A percentile compares a stretch with the other conserved stretches of the same genome.
These are phyloP conservation scores for Reticulitermes speratus DNA, from an alignment of 1,140 invertebrate genomes.

Conservation along the genomic window DNA sequence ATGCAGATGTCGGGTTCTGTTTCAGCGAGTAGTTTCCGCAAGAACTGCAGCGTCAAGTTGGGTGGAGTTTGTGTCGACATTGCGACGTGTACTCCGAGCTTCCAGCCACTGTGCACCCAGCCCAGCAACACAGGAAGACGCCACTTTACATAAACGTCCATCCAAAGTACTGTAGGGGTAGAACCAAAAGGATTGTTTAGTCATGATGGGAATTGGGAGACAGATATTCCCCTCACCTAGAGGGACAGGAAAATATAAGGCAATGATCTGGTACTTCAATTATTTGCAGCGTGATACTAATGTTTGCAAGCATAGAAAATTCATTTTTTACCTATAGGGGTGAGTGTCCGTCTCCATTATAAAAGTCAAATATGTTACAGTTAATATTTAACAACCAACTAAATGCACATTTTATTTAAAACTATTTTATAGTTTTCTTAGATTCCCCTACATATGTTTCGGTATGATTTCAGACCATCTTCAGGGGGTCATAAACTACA, in stretches of 20 bases:
- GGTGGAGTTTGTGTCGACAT: not conserved
- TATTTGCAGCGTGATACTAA: not conserved
- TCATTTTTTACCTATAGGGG: too few species aligned
- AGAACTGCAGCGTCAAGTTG: slow-evolving; percentile 19
- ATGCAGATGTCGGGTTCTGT: not conserved
- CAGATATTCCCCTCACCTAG: not conserved
- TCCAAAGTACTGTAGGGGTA: not conserved
- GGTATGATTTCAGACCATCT: too few species aligned
- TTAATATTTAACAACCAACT: too few species aligned
- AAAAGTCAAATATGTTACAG: too few species aligned
- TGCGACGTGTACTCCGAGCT: not conserved
- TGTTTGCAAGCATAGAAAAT: too few species aligned
- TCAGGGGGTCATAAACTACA: too few species aligned
- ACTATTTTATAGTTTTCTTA: too few species aligned
- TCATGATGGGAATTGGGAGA: not conserved
- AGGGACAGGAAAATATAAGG: not conserved
- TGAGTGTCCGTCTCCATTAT: too few species aligned
- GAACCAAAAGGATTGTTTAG: not conserved
- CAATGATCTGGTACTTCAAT: not conserved
- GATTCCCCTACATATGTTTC: too few species aligned
- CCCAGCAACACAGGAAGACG: not conserved
- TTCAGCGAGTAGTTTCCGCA: not conserved
- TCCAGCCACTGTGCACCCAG: not conserved
- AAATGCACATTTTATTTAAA: too few species aligned
- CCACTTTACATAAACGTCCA: not conserved